Base-by-base conservation (phyloP, 1,140 invertebrate genomes). In the Brachionus koreanus region DNA sequence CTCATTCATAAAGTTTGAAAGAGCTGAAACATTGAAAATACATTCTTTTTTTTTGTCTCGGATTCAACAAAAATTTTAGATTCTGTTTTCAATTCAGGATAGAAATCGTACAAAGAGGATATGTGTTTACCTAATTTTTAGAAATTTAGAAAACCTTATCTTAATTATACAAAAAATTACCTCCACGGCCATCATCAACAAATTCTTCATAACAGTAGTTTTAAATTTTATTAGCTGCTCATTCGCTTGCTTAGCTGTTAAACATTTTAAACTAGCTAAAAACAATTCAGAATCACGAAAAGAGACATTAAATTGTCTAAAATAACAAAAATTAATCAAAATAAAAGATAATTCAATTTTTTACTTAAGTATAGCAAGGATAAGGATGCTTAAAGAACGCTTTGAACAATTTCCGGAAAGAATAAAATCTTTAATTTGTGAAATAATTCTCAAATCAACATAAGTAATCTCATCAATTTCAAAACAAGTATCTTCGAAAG, bases 11-110 rank as follows among this genome's bases (percentile, higher is more conserved):
- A 33, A 65, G 25, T 65, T 65, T 65, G 61, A 37, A 37, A 65
- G 61, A 37, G 25, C n/a, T 65, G 10, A 37, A 33, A 37, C 61
- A 1, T 29, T 33, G 33, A 65, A 65, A 13, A 37, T 3, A 37
- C 61, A 65, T 65, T 65, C 29, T 65, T 65, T 65, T 65, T 65
- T 65, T 33, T 65, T 33, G 33, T 37, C 61, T 65, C 52, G n/a
- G n/a, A 19, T 57, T 57, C 52, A 57, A 57, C 52, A 57, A 2
- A 5, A 57, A 29, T 65, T 69, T 69, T 72, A 7, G 35, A n/a
- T 39, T 72, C 67, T 39, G 35, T 39, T 72, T 72, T 35, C 37
- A 72, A 39, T 72, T 72, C 67, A 39, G 67, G 67, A 42, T 39
- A 72, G 37, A 39, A 72, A 72, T 72, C 67, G 37, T 72, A 42